phyloP scores from a whole-genome alignment of 2,113 vertebrate genomes.

The Onychostoma macrolepis region DNA sequence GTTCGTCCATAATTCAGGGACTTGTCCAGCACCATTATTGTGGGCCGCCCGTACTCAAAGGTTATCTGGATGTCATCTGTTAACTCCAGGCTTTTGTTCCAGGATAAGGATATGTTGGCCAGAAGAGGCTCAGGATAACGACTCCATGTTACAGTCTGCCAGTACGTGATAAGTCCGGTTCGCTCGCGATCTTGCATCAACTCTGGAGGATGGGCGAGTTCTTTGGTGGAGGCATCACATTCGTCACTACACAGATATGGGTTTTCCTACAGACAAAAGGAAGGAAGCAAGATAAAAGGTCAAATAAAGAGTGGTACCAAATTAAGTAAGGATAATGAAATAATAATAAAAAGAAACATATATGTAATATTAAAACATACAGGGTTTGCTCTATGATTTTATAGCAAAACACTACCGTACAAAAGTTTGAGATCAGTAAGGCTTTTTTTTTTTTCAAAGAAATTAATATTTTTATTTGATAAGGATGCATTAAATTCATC shows the following conservation, averaged over 20 bases:
- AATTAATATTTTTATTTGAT: too few relatives aligned
- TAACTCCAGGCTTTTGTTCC: constrained; percentile 97
- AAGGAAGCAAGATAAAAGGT: background rate
- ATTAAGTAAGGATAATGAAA: background rate
- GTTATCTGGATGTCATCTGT: constrained; percentile 93
- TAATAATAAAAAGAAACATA: background rate
- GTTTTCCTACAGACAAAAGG: constrained; percentile 81
- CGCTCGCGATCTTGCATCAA: constrained; percentile 95
- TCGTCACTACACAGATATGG: constrained; percentile 98
- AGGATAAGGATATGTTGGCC: constrained; percentile 94
- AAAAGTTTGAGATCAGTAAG: background rate
- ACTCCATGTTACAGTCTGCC: constrained; percentile 97
- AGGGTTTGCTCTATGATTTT: background rate
- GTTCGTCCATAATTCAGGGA: constrained; percentile 91
- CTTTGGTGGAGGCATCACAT: constrained; percentile 90
- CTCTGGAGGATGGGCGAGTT: constrained; percentile 93
- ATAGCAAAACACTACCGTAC: background rate
- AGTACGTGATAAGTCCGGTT: constrained; percentile 91
- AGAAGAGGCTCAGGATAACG: constrained; percentile 90
- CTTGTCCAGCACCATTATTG: constrained; percentile 97
- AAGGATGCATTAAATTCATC: too few relatives aligned
- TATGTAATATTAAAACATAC: background rate
- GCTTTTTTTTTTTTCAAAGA: too few relatives aligned
- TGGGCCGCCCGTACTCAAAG: constrained; percentile 94
- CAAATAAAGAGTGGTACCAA: background rate